Evolutionary conservation across 30 jellyfish, hydroid and myxozoan species (phyloP).

Genomic region (Pelagia noctiluca): DNA sequence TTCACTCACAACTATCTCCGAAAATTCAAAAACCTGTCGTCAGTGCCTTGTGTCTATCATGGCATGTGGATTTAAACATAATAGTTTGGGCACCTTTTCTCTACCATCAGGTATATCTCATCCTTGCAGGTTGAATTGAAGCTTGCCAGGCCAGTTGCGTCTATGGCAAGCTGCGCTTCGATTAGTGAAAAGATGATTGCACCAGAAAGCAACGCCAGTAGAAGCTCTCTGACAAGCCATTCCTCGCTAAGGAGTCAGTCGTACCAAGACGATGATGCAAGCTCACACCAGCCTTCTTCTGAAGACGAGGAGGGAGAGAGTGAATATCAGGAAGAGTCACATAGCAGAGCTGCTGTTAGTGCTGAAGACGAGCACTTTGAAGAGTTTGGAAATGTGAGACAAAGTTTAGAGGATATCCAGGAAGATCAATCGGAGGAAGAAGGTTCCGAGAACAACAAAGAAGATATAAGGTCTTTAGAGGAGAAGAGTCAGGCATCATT

Average conservation of each 20-base stretch:
- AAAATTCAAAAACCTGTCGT: too few relatives aligned
- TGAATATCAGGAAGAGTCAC: neutral
- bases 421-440: conserved; percentile 7
- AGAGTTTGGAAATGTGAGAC: neutral
- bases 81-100: neutral
- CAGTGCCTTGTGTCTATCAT: too few relatives aligned
- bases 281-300: conserved; percentile 16
- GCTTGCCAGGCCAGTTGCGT: conserved; percentile 19
- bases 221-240: conserved; percentile 15
- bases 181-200: conserved; percentile 18
- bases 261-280: neutral
- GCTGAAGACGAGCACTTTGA: conserved; percentile 5
- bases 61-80: too few relatives aligned
- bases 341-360: neutral
- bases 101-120: neutral
- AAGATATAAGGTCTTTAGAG: neutral
- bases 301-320: conserved; percentile 36
- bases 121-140: conserved; percentile 54
- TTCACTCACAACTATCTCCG: too few relatives aligned
- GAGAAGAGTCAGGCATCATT: too few relatives aligned
- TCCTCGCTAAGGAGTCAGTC: conserved; percentile 6
- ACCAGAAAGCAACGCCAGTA: conserved; percentile 47
- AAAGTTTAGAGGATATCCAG: neutral
- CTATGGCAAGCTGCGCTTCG: neutral
- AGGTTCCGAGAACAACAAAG: conserved; percentile 17